Percentiles rank a stretch among this genome's conserved stretches.
phyloP scores from a whole-genome alignment of 2,888 invertebrate genomes.

The Hydrotaea cyrtoneurina region DNA sequence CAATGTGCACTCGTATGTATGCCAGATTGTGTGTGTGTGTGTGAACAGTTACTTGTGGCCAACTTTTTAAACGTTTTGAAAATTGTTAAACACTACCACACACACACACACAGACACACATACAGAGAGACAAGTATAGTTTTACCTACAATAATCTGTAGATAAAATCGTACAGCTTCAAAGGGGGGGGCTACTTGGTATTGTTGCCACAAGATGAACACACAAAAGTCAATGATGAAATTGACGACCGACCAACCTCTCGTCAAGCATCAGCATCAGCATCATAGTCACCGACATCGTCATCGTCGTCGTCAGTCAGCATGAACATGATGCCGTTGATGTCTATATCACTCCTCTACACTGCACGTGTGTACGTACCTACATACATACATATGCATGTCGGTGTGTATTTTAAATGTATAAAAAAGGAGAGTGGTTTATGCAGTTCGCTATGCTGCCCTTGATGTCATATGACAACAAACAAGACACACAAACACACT shows the following conservation, averaged over 20 bases:
- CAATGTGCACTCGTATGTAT: not conserved
- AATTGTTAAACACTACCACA: constrained; percentile 54
- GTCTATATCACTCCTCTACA: constrained; percentile 54
- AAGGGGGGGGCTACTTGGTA: constrained; percentile 47
- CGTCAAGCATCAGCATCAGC: constrained; percentile 37
- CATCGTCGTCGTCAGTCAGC: constrained; percentile 5
- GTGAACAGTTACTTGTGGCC: constrained; percentile 59
- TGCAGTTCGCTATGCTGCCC: constrained; percentile 60
- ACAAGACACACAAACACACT: constrained; percentile 6
- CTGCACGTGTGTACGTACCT: too few relatives aligned
- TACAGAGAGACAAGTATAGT: not conserved
- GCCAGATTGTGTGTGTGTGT: constrained; percentile 31
- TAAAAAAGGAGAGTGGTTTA: constrained; percentile 52
- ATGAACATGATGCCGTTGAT: constrained; percentile 50
- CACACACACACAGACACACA: not conserved
- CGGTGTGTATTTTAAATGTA: not conserved
- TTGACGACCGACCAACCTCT: constrained; percentile 47
- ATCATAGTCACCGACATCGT: constrained; percentile 29
- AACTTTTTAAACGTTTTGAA: constrained; percentile 64
- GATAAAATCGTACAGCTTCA: constrained; percentile 44
- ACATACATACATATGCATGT: not conserved
- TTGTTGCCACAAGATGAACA: constrained; percentile 58
- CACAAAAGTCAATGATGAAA: constrained; percentile 60
- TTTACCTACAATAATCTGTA: constrained; percentile 32
- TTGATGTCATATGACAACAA: constrained; percentile 62